Evolutionary conservation across 35 echinoderm and acorn worm genomes (phyloP).

Genomic region (Eucidaris tribuloides): DNA sequence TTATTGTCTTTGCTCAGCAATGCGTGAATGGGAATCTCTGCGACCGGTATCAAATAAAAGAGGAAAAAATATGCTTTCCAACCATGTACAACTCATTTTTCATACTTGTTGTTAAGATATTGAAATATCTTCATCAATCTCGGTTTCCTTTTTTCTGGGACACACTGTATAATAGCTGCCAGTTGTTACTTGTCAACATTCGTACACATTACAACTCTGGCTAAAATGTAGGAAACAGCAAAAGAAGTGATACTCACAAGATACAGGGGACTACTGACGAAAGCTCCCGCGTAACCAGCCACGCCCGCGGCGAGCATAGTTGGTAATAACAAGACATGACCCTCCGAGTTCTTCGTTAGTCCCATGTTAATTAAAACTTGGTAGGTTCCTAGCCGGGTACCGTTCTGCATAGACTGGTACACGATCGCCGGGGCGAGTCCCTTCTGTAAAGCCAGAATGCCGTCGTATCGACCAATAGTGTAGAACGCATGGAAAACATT

Average conservation of each 20-base stretch:
- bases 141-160: no score
- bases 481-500: slow-evolving; percentile 88
- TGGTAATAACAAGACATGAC: slow-evolving; percentile 20
- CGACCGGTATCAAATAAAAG: no score
- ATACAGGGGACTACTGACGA: slow-evolving; percentile 83
- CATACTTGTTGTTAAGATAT: no score
- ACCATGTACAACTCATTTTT: no score
- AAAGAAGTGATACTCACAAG: slow-evolving; percentile 78
- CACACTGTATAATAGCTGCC: no score
- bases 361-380: slow-evolving; percentile 65
- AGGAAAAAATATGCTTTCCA: no score
- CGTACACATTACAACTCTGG: no score
- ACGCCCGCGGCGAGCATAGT: slow-evolving; percentile 77
- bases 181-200: no score
- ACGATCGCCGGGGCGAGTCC: slow-evolving; percentile 74
- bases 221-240: no score
- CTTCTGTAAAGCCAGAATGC: slow-evolving; percentile 78
- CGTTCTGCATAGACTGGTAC: slow-evolving; percentile 95
- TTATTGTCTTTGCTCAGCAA: no score
- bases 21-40: no score
- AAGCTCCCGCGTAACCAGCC: slow-evolving; percentile 63
- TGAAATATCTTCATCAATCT: no score
- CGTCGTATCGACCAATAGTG: slow-evolving; percentile 81
- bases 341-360: slow-evolving; percentile 59
- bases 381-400: slow-evolving; percentile 73